Evolutionary conservation across 2,113 vertebrate species (phyloP).

Genomic region (Nyctibius bracteatus): DNA sequence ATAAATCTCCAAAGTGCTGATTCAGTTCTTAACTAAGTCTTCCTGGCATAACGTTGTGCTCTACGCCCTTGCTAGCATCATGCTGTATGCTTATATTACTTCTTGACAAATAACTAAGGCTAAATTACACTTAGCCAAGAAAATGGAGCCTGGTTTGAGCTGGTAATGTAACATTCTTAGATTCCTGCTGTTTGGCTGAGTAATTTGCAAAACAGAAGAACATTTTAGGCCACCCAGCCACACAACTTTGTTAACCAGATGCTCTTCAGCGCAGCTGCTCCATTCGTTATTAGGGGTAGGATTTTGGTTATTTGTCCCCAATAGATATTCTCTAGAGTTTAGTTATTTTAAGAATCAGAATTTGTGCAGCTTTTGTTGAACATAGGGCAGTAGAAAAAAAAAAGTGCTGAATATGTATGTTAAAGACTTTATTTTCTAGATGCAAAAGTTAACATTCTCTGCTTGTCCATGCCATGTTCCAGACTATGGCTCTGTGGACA

Average conservation of each 20-base stretch:
- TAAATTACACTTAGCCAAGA: neutral
- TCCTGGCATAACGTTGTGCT: neutral
- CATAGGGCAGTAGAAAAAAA: neutral
- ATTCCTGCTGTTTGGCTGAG: neutral
- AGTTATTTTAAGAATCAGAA: neutral
- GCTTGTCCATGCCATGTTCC: neutral
- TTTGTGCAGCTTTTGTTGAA: neutral
- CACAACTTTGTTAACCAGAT: neutral
- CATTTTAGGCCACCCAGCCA: neutral
- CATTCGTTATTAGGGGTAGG: neutral
- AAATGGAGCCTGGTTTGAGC: neutral
- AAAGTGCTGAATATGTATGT: neutral
- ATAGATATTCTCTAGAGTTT: neutral
- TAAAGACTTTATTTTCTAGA: neutral
- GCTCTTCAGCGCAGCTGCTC: neutral
- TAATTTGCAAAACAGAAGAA: neutral
- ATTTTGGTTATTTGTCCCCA: neutral
- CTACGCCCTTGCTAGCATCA: neutral
- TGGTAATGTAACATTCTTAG: neutral
- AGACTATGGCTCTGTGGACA: neutral
- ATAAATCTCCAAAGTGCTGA: neutral
- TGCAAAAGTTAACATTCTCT: neutral
- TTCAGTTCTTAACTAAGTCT: neutral
- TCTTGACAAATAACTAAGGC: neutral
- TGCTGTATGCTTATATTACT: neutral